Evolutionary conservation across 2,113 vertebrate genomes (phyloP), one percentile per base, ranked within the genome.

Genomic region (Antigone vipio): DNA sequence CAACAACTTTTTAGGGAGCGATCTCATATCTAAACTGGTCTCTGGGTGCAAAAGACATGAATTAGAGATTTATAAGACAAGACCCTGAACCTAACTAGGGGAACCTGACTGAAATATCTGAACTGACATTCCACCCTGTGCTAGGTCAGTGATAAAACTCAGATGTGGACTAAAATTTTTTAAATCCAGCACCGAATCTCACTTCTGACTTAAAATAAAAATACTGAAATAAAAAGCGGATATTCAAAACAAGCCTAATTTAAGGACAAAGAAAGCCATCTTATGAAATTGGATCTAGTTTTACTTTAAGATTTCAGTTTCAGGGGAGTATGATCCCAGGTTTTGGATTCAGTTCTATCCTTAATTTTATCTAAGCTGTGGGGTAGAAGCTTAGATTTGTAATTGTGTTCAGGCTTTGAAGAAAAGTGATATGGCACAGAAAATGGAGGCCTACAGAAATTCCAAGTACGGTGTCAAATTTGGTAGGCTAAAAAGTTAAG

Each of bases 1-100:
- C 79, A 88, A 84, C 85, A 87, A 71, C 52, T 12, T 94, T 90
- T 94, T 64, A 85, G 64, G 69, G 76, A 94, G 64, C 0, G 0
- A 78, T 94, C 80, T 88, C n/a, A 64, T 92, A 84, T 74, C 72
- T 84, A 87, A 95, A 71, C 42, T 67, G 40, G 26, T 59, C 42
- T 91, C 76, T 81, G 83, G 34, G 35, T 58, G 30, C 32, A 89
- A 84, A 86, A 91, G 38, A 79, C 72, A 81, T 68, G 80, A 93
- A 92, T 81, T 84, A 90, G 7, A 93, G 76, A 87, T 84, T 93
- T 90, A 59, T 77, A 90, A 91, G 60, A 88, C 83, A 94, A 55
- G 16, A 71, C 60, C 83, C 49, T 82, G 80, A 92, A 77, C 50
- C n/a, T 78, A 68, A 55, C 55, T 38, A 44, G 66, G 66, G 29